Evolutionary conservation across 2,797 vertebrate species (phyloP), one percentile per base, ranked within the genome.

Genomic region (Aulostomus chinensis): DNA sequence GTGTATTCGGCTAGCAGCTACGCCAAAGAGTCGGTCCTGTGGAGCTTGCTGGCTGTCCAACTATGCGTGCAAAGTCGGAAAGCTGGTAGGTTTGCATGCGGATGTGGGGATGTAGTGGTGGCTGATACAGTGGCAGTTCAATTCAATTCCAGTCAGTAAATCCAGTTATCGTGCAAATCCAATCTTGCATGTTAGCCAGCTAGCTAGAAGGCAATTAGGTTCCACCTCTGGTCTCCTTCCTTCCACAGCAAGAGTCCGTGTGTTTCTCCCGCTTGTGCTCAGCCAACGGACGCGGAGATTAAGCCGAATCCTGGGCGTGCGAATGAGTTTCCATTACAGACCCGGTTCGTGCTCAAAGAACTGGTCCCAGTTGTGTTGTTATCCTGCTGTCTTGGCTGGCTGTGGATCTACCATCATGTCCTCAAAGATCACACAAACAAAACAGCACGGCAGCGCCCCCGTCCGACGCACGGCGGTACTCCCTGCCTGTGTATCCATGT

Each of bases 391-490:
- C 72, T 36, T 46, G 37, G 28, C 68, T 66, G 66, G 37, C 56
- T 67, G 58, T 58, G 64, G 69, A 55, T 64, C 66, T 51, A 57
- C 40, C 66, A 65, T 56, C 80, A 73, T 65, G 53, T 68, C 53
- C 51, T 35, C 61, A 3, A 11, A 29, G 28, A 40, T 55, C 69
- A 58, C 2, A 30, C 17, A 49, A 22, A 5, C 33, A 57, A 59
- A 50, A 20, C 26, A 6, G 1, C 3, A 0, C 12, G 35, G 36
- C 43, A 20, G 18, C 73, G 68, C 49, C 79, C 59, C 1, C 81
- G 3, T 9, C 0, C 25, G 59, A 62, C 0, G 26, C 10, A 48
- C 13, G 0, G 2, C 1, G 21, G 14, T n/a, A 62, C 37, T 70
- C 55, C 70, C 8, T 4, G n/a, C n/a, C n/a, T n/a, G n/a, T n/a